phyloP scores from a whole-genome alignment of 2,888 invertebrate genomes.

The Meta bourneti region DNA sequence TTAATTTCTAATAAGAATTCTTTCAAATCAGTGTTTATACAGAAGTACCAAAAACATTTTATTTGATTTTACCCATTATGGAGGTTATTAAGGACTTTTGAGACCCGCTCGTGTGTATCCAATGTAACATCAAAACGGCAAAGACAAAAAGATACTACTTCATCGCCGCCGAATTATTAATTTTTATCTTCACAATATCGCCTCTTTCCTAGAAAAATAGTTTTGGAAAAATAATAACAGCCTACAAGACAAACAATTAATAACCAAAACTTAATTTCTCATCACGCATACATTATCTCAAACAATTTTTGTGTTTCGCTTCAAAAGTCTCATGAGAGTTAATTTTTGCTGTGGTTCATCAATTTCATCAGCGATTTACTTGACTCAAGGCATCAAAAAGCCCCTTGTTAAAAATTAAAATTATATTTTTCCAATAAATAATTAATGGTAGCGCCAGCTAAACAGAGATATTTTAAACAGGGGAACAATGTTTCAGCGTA shows the following conservation, averaged over 20 bases:
- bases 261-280: neutral
- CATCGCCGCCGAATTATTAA: neutral
- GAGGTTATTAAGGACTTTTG: too few relatives aligned
- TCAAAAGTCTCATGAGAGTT: neutral
- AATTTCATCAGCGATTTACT: neutral
- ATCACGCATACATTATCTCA: neutral
- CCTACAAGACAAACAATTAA: neutral
- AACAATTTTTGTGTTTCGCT: neutral
- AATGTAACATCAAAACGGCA: too few relatives aligned
- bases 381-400: neutral
- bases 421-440: neutral
- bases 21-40: too few relatives aligned
- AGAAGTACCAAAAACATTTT: too few relatives aligned
- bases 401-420: neutral
- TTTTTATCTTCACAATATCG: neutral
- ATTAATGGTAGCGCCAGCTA: too few relatives aligned
- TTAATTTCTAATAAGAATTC: too few relatives aligned
- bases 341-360: neutral
- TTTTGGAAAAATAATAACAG: neutral
- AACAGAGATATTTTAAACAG: too few relatives aligned
- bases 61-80: too few relatives aligned
- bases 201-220: neutral
- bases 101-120: too few relatives aligned
- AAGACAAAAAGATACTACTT: too few relatives aligned
- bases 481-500: too few relatives aligned